Percentiles rank a stretch among this genome's conserved stretches.
phyloP scores from a whole-genome alignment of 2,888 invertebrate genomes.

The Darwinula stevensoni region DNA sequence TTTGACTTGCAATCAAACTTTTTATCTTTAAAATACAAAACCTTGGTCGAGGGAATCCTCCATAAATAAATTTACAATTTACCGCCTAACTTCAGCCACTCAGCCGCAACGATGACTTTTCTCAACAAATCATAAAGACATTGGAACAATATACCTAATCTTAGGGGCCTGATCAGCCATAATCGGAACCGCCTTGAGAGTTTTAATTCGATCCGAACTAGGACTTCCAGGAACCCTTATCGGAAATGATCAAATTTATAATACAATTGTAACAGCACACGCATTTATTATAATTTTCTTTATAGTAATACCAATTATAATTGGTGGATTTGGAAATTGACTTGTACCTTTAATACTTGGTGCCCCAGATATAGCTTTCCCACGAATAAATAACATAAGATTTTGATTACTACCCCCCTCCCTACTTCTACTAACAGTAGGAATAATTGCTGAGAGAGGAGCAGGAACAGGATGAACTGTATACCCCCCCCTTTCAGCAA shows the following conservation, averaged over 20 bases:
- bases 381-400: constrained; percentile 56
- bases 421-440: constrained; percentile 28
- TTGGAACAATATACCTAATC: constrained; percentile 1
- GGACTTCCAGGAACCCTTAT: constrained; percentile 30
- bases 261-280: constrained; percentile 44
- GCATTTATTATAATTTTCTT: constrained; percentile 35
- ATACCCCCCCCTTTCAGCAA: constrained; percentile 32
- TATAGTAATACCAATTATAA: constrained; percentile 24
- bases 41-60: constrained; percentile 2
- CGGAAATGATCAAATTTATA: constrained; percentile 17
- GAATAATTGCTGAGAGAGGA: constrained; percentile 32
- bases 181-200: constrained; percentile 33
- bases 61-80: constrained; percentile 2
- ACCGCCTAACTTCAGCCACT: constrained; percentile 2
- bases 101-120: constrained; percentile 4
- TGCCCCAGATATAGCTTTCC: constrained; percentile 49
- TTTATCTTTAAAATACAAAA: constrained; percentile 2
- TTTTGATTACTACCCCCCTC: constrained; percentile 46
- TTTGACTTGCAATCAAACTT: constrained; percentile 2
- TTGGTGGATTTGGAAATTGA: constrained; percentile 60
- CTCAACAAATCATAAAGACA: constrained; percentile 4
- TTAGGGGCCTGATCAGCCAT: constrained; percentile 27
- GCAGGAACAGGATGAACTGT: constrained; percentile 49
- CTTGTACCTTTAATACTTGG: constrained; percentile 41
- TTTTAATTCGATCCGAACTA: constrained; percentile 40